Evolutionary conservation across 2,797 vertebrate genomes (phyloP).

Genomic region (Psittacula derbiana): DNA sequence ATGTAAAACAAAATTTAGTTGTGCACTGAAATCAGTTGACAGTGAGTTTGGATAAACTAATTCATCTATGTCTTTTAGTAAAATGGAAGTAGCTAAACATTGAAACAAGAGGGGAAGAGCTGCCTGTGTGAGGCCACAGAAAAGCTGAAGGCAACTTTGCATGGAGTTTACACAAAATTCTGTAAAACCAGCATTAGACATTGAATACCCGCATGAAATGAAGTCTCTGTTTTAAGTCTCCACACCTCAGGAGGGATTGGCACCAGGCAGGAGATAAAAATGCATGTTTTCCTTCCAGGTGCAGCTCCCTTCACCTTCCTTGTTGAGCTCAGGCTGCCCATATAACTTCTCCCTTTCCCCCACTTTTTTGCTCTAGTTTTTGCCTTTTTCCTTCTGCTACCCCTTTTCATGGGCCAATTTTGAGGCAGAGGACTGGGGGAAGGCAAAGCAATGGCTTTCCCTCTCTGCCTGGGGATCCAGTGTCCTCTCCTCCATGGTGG

Average conservation of each 20-base stretch:
- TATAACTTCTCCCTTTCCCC: not conserved
- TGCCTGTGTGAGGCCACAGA: not conserved
- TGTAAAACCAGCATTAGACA: not conserved
- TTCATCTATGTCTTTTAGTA: rapidly evolving
- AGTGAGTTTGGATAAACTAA: not conserved
- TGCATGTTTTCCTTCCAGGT: not conserved
- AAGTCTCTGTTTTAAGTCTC: not conserved
- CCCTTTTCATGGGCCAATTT: not conserved
- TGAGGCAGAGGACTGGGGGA: not conserved
- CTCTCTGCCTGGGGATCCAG: not conserved
- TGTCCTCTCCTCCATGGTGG: rapidly evolving
- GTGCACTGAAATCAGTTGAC: not conserved
- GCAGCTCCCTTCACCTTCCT: not conserved
- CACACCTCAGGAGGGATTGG: not conserved
- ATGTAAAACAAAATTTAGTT: not conserved
- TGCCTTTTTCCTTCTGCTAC: not conserved
- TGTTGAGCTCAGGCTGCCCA: not conserved
- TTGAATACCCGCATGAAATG: not conserved
- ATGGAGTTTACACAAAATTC: not conserved
- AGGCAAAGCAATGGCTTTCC: not conserved
- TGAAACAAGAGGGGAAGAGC: not conserved
- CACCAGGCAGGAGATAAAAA: not conserved
- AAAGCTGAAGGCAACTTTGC: not conserved
- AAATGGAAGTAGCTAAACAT: not conserved
- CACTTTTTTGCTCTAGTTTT: not conserved